These are phyloP conservation scores for Phalacrocorax aristotelis DNA, from an alignment of 2,113 vertebrate genomes.

Conservation along the genomic window DNA sequence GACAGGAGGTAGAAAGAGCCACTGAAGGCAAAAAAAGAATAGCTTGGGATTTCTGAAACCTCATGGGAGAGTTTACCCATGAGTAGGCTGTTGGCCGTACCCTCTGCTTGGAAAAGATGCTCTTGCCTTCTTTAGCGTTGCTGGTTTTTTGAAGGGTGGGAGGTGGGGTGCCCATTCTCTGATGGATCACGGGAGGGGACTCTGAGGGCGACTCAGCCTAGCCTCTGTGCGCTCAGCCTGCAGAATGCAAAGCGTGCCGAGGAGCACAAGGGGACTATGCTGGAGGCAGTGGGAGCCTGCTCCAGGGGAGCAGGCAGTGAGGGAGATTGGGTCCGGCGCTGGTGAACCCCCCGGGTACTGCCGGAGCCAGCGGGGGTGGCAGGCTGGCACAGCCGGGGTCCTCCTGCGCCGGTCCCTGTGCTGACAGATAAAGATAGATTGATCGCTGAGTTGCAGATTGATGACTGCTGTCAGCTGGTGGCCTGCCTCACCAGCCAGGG, in stretches of 20 bases:
- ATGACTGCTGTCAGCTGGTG: slow-evolving; percentile 66
- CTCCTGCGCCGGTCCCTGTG: rapidly evolving
- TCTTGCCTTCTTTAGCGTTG: background rate
- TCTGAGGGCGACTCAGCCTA: background rate
- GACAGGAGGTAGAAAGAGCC: background rate
- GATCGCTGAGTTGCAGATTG: slow-evolving; percentile 58
- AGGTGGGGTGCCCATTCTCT: background rate
- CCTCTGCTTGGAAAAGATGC: background rate
- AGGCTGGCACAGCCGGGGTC: background rate
- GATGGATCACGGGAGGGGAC: rapidly evolving
- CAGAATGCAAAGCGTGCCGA: rapidly evolving
- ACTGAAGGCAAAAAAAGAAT: background rate
- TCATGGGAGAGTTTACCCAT: background rate
- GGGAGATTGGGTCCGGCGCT: rapidly evolving
- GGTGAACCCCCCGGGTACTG: background rate
- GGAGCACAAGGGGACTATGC: rapidly evolving
- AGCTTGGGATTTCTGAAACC: background rate
- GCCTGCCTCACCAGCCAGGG: slow-evolving; percentile 17
- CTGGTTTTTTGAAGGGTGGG: background rate
- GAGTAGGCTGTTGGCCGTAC: background rate
- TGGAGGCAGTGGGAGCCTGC: rapidly evolving
- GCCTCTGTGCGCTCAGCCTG: background rate
- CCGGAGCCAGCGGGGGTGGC: background rate
- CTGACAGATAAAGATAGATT: slow-evolving; percentile 39
- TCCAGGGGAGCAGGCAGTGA: rapidly evolving